Evolutionary conservation across 1,140 invertebrate species (phyloP).

Genomic region (Ridgeia piscesae): DNA sequence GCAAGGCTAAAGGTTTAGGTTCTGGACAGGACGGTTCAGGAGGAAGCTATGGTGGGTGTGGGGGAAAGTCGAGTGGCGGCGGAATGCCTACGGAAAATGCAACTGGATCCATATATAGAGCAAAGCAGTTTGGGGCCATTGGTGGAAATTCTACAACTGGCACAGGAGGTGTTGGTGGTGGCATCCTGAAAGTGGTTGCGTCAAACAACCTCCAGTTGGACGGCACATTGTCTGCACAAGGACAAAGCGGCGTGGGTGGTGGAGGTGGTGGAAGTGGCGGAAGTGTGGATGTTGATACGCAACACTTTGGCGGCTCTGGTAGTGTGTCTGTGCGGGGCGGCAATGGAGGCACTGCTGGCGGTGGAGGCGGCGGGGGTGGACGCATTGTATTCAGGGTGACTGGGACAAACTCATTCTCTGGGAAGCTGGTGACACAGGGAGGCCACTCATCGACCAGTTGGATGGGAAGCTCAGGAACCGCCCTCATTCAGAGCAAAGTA

Average conservation of each 20-base stretch:
- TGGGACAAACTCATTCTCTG: slow-evolving; percentile 38
- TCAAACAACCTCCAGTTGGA: slow-evolving; percentile 32
- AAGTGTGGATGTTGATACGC: slow-evolving; percentile 29
- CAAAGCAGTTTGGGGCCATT: slow-evolving; percentile 38
- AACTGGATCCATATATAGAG: slow-evolving; percentile 32
- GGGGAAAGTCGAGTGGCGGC: slow-evolving; percentile 32
- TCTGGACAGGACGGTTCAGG: slow-evolving; percentile 29
- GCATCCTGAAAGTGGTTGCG: slow-evolving; percentile 31
- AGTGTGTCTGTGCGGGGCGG: background rate
- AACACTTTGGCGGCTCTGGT: slow-evolving; percentile 33
- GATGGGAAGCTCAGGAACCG: slow-evolving; percentile 42
- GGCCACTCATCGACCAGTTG: slow-evolving; percentile 20
- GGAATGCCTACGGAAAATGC: slow-evolving; percentile 21
- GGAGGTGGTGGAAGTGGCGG: slow-evolving; percentile 40
- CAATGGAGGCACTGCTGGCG: slow-evolving; percentile 17
- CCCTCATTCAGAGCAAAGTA: slow-evolving; percentile 31
- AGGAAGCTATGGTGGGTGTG: slow-evolving; percentile 41
- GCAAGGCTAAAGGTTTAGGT: slow-evolving; percentile 25
- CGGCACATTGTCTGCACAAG: slow-evolving; percentile 39
- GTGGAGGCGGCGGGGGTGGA: slow-evolving; percentile 42
- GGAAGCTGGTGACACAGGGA: slow-evolving; percentile 28
- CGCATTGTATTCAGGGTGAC: slow-evolving; percentile 32
- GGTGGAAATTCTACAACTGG: slow-evolving; percentile 32
- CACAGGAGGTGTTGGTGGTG: slow-evolving; percentile 37
- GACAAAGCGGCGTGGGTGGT: slow-evolving; percentile 24